Evolutionary conservation across 2,113 vertebrate species (phyloP).

Genomic region (Tenebrosternarchus preto): DNA sequence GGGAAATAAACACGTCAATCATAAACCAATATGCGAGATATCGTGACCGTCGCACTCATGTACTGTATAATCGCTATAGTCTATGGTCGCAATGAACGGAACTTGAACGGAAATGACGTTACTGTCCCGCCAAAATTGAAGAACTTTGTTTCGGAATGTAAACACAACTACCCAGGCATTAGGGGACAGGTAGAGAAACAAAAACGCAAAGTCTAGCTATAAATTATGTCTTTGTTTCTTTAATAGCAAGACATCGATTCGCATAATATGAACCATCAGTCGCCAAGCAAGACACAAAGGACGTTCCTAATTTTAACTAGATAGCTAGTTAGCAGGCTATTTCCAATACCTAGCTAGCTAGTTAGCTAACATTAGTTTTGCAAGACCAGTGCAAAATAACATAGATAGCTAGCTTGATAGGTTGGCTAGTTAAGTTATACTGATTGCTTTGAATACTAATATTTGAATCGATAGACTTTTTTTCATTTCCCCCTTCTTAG

Average conservation of each 20-base stretch:
- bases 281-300: background rate
- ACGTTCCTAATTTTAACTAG: background rate
- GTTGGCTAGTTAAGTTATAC: too few relatives aligned
- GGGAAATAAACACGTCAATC: background rate
- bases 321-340: background rate
- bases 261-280: background rate
- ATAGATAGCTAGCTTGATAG: too few relatives aligned
- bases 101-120: slow-evolving; percentile 47
- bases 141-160: background rate
- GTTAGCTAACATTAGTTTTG: too few relatives aligned
- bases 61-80: too few relatives aligned
- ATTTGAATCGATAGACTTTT: background rate
- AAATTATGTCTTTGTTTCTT: background rate
- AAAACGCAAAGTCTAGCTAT: too few relatives aligned
- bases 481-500: background rate
- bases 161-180: background rate
- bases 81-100: too few relatives aligned
- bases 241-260: background rate
- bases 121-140: slow-evolving; percentile 50
- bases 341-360: background rate
- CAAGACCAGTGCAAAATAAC: too few relatives aligned
- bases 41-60: too few relatives aligned
- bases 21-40: background rate
- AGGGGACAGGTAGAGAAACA: background rate
- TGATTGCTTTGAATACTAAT: too few relatives aligned